These are phyloP conservation scores for Neocloeon triangulifer DNA, from an alignment of 1,140 invertebrate species.

Conservation along the genomic window DNA sequence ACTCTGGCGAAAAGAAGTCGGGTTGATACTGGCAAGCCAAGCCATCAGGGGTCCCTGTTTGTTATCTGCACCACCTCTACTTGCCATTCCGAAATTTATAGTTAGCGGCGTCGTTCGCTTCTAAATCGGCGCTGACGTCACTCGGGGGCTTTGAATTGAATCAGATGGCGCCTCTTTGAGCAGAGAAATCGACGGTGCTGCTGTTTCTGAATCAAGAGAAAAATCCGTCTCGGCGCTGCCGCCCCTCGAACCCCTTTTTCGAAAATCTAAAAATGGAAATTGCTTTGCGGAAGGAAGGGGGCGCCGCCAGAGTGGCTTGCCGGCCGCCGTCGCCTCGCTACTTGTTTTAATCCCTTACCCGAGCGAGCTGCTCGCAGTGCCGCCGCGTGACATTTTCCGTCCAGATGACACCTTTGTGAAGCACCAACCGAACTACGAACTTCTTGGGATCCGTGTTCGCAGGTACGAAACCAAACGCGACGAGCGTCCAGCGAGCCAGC, in stretches of 20 bases:
- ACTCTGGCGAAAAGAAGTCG: no score
- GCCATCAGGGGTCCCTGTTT: no score
- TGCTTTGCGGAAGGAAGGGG: slow-evolving; percentile 20
- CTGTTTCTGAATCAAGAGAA: slow-evolving; percentile 11
- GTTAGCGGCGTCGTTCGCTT: no score
- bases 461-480: no score
- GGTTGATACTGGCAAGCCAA: no score
- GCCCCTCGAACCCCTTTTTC: slow-evolving; percentile 16
- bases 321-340: slow-evolving; percentile 20
- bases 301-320: slow-evolving; percentile 21
- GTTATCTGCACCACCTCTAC: no score
- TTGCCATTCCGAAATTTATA: no score
- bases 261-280: slow-evolving; percentile 19
- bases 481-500: no score
- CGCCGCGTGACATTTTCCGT: slow-evolving; percentile 8
- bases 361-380: slow-evolving; percentile 3
- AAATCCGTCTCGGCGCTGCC: slow-evolving; percentile 11
- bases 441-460: no score
- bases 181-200: slow-evolving; percentile 4
- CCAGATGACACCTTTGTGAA: no score
- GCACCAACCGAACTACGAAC: no score
- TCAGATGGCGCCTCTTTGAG: slow-evolving; percentile 3
- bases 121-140: neutral
- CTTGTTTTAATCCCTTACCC: no score
- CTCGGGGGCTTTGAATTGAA: slow-evolving; percentile 7